Evolutionary conservation across 2,113 vertebrate genomes (phyloP), one percentile per base, ranked within the genome.

Genomic region (Protobothrops mucrosquamatus): DNA sequence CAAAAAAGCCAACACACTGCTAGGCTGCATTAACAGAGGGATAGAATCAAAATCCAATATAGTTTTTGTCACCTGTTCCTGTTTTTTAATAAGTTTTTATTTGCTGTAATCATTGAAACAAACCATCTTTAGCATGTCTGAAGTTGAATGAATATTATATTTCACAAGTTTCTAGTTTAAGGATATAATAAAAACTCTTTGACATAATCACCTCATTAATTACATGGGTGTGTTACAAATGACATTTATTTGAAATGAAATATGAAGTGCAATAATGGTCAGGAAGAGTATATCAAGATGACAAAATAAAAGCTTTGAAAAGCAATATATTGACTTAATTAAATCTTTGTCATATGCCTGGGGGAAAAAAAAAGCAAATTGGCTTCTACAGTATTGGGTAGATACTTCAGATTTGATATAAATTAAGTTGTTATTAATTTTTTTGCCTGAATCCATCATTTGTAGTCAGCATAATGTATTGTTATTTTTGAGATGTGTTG

Each of bases 241-340:
- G 88, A 87, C 90, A 85, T 92, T 95, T 89, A 89, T 93, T 95
- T 94, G 92, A 91, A 52, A 93, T 95, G 95, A 96, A 91, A 96
- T 96, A 97, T 92, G 61, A 95, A 93, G 52, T 96, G 94, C 94
- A 96, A 95, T 96, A 97, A 94, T 88, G 94, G 93, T 95, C 94
- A 96, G 96, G 93, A 96, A 92, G 87, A 74, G 94, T 94, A 88
- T 34, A 88, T 20, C 89, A 93, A 74, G 90, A 4, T 87, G 2
- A 48, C 39, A 81, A 92, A 81, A 57, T 89, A 95, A 92, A 88
- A 90, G 89, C 93, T 93, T 8, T 92, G 92, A 94, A 95, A 81
- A 93, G 92, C 96, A 95, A 96, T 92, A 59, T 95, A 96, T 96
- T 95, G 96, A 96, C 96, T 97, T 96, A 96, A 97, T 97, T 97